Conservation (phyloP, 2,888 invertebrate species). For the Tetragonisca angustula region DNA sequence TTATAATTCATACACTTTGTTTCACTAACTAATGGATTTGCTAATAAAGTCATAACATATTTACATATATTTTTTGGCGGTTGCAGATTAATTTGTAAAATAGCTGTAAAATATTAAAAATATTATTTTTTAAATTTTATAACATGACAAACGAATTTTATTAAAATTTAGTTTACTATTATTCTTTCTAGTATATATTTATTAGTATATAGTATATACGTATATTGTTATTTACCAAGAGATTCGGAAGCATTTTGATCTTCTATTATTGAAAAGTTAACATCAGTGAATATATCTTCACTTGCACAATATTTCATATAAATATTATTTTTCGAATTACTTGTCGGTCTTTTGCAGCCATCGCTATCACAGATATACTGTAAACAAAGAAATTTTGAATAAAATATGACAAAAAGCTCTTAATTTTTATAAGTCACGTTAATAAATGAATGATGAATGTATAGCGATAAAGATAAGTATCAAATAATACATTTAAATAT, state of each 20-base stretch:
- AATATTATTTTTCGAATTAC: background rate
- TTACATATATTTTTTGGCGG: conserved; percentile 12
- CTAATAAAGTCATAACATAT: conserved; percentile 9
- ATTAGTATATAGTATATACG: background rate
- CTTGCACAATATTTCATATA: background rate
- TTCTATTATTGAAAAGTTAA: conserved; percentile 16
- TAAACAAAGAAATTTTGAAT: conserved; percentile 4
- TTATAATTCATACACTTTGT: conserved; percentile 15
- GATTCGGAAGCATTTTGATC: background rate
- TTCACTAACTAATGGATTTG: conserved; percentile 25
- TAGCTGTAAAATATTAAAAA: conserved; percentile 16
- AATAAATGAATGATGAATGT: background rate
- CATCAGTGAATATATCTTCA: conserved; percentile 11
- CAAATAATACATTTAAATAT: background rate
- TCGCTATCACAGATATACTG: conserved; percentile 18
- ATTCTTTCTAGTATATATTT: background rate
- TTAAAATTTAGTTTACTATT: background rate
- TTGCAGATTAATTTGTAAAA: conserved; percentile 16
- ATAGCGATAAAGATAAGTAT: background rate
- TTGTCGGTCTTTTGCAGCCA: conserved; percentile 4
- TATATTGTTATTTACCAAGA: conserved; percentile 34
- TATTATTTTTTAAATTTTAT: background rate
- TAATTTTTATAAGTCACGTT: background rate
- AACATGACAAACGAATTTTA: background rate
- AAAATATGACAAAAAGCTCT: background rate